These are phyloP conservation scores for Calliphora vicina DNA, from an alignment of 1,140 invertebrate genomes.

Conservation along the genomic window DNA sequence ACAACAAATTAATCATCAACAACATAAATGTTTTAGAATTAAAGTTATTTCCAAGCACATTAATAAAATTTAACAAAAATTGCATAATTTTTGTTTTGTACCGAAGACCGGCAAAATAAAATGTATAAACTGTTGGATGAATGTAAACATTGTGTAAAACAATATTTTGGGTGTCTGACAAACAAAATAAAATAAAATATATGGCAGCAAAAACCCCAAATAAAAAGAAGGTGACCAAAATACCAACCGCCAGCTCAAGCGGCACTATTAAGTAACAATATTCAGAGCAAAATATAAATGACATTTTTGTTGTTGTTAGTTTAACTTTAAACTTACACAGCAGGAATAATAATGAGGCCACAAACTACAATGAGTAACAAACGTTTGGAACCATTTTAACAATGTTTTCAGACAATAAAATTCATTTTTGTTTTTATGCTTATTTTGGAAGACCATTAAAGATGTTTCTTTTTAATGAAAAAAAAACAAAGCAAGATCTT, in stretches of 20 bases:
- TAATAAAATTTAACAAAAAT: too few species aligned
- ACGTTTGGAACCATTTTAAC: not conserved
- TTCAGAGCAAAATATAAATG: slow-evolving; percentile 6
- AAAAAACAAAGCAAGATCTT: too few species aligned
- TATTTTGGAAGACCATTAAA: not conserved
- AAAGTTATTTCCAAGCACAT: too few species aligned
- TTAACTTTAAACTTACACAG: not conserved
- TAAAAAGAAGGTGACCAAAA: not conserved
- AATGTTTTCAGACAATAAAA: not conserved
- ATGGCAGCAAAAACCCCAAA: not conserved
- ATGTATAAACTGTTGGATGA: too few species aligned
- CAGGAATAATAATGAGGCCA: not conserved
- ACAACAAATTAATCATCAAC: too few species aligned
- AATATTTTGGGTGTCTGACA: not conserved
- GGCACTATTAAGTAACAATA: not conserved
- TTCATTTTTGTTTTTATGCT: not conserved
- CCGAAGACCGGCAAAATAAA: too few species aligned
- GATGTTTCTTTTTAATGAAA: not conserved
- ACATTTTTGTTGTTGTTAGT: not conserved
- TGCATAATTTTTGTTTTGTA: too few species aligned
- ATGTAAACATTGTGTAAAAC: too few species aligned
- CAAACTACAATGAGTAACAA: not conserved
- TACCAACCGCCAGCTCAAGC: not conserved
- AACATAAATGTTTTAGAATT: too few species aligned
- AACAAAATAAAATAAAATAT: not conserved